These are phyloP conservation scores for Tenualosa ilisha DNA, from an alignment of 2,797 vertebrate genomes.

Conservation along the genomic window DNA sequence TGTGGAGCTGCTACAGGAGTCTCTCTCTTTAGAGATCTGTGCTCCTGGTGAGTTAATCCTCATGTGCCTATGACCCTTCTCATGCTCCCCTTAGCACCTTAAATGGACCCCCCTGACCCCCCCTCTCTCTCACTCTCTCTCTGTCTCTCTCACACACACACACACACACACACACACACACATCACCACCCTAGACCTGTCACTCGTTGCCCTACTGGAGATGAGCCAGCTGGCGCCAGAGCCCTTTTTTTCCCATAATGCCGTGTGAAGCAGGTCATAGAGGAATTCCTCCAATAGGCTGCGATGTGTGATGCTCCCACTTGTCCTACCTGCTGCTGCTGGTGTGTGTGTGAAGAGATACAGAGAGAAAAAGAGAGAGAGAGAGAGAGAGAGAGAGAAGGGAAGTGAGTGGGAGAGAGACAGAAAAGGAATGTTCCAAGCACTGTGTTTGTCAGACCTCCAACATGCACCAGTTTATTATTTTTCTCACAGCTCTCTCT, in stretches of 20 bases:
- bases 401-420: not conserved
- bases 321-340: constrained; percentile 11
- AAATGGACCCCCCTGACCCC: not conserved
- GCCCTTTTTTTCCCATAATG: constrained; percentile 1
- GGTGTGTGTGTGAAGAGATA: not conserved
- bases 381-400: not conserved
- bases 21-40: not conserved
- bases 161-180: constrained; percentile 13
- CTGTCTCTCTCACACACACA: not conserved
- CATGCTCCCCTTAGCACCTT: not conserved
- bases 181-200: constrained; percentile 3
- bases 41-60: constrained; percentile 9
- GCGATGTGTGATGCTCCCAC: not conserved
- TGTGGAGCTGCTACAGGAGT: not conserved
- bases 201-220: not conserved
- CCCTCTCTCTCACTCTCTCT: not conserved
- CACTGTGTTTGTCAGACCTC: constrained; percentile 21
- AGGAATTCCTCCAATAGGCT: not conserved
- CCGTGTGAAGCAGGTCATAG: constrained; percentile 14
- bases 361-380: not conserved
- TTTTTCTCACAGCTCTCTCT: constrained; percentile 3
- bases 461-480: not conserved
- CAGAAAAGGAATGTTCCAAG: constrained; percentile 33
- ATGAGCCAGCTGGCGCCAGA: constrained; percentile 15
- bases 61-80: not conserved